Evolutionary conservation across 1,140 invertebrate genomes (phyloP), one percentile per base, ranked within the genome.

Genomic region (Pseudomyrmex cubaensis): DNA sequence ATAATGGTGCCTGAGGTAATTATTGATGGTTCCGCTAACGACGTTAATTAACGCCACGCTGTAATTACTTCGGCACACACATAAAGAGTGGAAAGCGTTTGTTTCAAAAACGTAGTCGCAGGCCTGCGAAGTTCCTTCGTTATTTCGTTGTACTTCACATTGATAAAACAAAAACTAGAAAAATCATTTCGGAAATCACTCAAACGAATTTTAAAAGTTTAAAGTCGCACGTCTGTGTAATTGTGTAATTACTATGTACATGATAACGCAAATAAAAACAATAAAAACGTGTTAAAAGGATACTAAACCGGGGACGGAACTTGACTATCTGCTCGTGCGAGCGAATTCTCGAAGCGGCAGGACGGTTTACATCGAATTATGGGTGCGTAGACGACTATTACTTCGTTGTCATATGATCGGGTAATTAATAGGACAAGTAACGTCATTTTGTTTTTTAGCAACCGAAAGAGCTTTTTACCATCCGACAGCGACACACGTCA

Each of bases 1-100:
- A 96, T 98, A 85, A 96, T 97, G 94, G 96, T 98, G 63, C 96
- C 97, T 5, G 97, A 98, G 96, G 97, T 97, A 94, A 94, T 61
- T 74, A 76, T 87, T 75, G 20, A 61, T 61, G 44, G 8, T 12
- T 50, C 5, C 15, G 25, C 44, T 20, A 54, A 62, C 20, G 2
- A 54, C 50, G 25, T 75, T 85, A 59, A 90, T 64, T 75, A 70
- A 50, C 7, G 61, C 62, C 35, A 48, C 17, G 44, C 20, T 17
- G 12, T 50, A 61, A 70, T 84, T 78, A 50, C 12, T 69, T 5
- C 10, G 20, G 35, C 7, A 4, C 25, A 4, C 25, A 1, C 22
- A 12, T 48, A 48, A 82, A 15, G 7, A 5, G 46, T 22, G 44
- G 22, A 12, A 44, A 22, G 0, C 22, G 9, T 44, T 59, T 44